A percentile compares a stretch with the other conserved stretches of the same genome.
Evolutionary conservation across 2,113 vertebrate genomes (phyloP).

Genomic region (Rana temporaria): DNA sequence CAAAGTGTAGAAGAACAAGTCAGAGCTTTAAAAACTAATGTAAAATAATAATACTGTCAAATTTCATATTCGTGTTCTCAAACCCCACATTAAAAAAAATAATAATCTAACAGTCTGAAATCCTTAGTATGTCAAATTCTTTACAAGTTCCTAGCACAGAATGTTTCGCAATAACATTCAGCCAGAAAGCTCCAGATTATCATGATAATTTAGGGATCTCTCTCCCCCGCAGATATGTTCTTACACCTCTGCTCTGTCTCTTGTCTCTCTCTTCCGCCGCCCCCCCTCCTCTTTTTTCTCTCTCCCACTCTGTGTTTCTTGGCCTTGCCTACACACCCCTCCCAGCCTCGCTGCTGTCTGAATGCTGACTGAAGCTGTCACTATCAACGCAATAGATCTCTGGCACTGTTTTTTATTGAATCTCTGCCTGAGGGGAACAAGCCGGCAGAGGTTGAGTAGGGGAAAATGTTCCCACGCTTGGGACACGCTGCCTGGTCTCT

Average conservation of each 20-base stretch:
- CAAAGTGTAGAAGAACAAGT: too few relatives aligned
- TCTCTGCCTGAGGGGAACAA: conserved; percentile 84
- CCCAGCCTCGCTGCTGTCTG: conserved; percentile 66
- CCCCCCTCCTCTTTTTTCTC: conserved; percentile 15
- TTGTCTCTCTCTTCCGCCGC: conserved; percentile 50
- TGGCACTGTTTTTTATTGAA: conserved; percentile 90
- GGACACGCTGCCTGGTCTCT: conserved; percentile 78
- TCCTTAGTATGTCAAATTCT: neutral
- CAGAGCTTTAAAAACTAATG: too few relatives aligned
- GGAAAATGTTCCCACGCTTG: conserved; percentile 94
- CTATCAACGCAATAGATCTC: conserved; percentile 90
- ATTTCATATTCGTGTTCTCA: neutral
- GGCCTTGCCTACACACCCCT: conserved; percentile 49
- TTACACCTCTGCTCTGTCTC: conserved; percentile 58
- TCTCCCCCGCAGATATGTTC: conserved; percentile 57
- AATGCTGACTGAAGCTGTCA: conserved; percentile 84
- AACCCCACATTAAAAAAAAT: neutral
- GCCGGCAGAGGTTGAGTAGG: conserved; percentile 88
- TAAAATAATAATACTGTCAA: too few relatives aligned
- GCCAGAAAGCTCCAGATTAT: conserved; percentile 53
- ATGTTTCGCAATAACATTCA: conserved; percentile 42
- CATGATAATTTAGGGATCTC: conserved; percentile 51
- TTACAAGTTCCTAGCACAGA: conserved; percentile 14
- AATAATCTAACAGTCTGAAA: neutral
- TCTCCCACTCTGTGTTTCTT: conserved; percentile 46